Conservation (phyloP, 2,888 invertebrate genomes). For the Ernsta delagoae region DNA sequence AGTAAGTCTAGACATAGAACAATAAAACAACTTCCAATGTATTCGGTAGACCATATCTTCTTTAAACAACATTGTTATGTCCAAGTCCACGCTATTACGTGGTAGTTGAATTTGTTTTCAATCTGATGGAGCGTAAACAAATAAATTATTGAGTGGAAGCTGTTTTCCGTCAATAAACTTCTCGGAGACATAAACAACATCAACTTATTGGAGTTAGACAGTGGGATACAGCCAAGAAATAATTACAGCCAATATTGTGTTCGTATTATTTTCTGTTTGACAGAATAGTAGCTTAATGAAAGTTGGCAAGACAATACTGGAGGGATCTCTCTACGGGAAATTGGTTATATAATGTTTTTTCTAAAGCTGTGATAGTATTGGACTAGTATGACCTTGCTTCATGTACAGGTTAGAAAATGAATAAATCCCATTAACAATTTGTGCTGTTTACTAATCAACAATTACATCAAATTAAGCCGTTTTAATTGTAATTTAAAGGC, state of each 20-base stretch:
- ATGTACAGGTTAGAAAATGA: too few species aligned
- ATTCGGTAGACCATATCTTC: neutral
- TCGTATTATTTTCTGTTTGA: neutral
- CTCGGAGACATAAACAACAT: conserved; percentile 11
- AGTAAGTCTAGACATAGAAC: neutral
- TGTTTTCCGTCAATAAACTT: conserved; percentile 18
- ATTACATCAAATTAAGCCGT: too few species aligned
- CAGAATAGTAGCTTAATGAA: neutral
- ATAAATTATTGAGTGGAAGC: conserved; percentile 12
- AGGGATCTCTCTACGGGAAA: neutral
- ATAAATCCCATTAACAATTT: too few species aligned
- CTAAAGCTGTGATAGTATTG: neutral
- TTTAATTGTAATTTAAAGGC: too few species aligned
- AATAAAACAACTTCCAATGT: neutral
- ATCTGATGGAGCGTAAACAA: conserved; percentile 15
- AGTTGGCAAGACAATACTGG: neutral
- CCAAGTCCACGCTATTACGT: conserved; percentile 1
- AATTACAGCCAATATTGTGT: neutral
- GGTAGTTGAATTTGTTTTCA: conserved; percentile 12
- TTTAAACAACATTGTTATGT: conserved; percentile 17
- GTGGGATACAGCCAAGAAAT: neutral
- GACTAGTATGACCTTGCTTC: too few species aligned
- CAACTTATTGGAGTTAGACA: neutral
- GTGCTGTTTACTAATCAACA: too few species aligned
- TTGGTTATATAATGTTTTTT: neutral